Evolutionary conservation across 2,797 vertebrate species (phyloP).

Genomic region (Erithacus rubecula): DNA sequence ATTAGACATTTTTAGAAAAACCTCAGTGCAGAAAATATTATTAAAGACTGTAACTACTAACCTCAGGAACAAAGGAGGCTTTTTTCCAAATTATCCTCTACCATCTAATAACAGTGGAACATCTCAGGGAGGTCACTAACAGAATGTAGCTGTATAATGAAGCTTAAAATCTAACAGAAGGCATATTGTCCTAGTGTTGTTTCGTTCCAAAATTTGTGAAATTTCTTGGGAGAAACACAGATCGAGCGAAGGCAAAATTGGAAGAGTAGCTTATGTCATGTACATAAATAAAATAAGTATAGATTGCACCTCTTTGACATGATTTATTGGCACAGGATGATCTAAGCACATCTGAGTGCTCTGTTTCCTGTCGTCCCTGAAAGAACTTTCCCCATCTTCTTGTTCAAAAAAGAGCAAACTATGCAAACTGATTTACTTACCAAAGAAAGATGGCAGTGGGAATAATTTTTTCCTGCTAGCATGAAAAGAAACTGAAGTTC

Average conservation of each 20-base stretch:
- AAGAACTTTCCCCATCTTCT: neutral
- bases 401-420: neutral
- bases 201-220: neutral
- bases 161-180: neutral
- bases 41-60: neutral
- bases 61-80: neutral
- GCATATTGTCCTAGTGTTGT: neutral
- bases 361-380: neutral
- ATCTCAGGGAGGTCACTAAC: neutral
- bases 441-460: rapidly evolving
- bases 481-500: neutral
- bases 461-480: neutral
- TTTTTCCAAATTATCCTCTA: neutral
- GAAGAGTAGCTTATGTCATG: neutral
- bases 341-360: neutral
- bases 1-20: neutral
- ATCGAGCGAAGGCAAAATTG: neutral
- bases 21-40: neutral
- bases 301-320: neutral
- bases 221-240: neutral
- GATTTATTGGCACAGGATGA: neutral
- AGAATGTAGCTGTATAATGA: neutral
- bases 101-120: neutral
- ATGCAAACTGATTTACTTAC: neutral
- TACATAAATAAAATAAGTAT: neutral